A percentile compares a stretch with the other conserved stretches of the same genome.
phyloP scores from a whole-genome alignment of 1,140 invertebrate genomes.

The Euwallacea fornicatus region DNA sequence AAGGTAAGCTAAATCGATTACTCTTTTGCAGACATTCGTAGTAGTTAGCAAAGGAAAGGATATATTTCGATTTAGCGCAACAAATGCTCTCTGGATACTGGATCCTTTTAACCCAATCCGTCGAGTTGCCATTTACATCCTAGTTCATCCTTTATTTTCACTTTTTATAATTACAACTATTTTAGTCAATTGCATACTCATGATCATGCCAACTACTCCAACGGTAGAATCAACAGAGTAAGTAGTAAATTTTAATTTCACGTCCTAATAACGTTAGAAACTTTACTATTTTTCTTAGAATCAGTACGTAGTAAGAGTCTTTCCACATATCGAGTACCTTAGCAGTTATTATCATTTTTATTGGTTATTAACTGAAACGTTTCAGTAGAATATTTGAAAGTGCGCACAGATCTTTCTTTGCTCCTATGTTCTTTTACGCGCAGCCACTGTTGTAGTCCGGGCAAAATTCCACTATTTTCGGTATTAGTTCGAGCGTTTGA shows the following conservation, averaged over 20 bases:
- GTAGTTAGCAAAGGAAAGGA: slow-evolving; percentile 98
- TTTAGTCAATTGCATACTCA: slow-evolving; percentile 96
- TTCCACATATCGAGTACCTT: no score
- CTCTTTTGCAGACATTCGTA: slow-evolving; percentile 87
- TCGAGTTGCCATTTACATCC: slow-evolving; percentile 94
- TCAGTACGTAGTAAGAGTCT: no score
- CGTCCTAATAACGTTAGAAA: no score
- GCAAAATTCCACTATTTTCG: no score
- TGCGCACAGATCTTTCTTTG: no score
- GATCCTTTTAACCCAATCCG: slow-evolving; percentile 97
- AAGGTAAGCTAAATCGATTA: slow-evolving; percentile 1
- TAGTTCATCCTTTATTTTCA: slow-evolving; percentile 97
- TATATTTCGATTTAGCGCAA: slow-evolving; percentile 98
- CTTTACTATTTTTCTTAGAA: no score
- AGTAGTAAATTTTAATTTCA: slow-evolving; percentile 57
- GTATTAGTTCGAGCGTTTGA: no score
- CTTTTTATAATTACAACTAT: slow-evolving; percentile 98
- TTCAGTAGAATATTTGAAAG: no score
- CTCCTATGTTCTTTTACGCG: no score
- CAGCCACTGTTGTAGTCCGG: no score
- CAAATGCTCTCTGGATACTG: slow-evolving; percentile 91
- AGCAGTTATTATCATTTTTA: no score
- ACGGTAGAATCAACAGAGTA: slow-evolving; percentile 96
- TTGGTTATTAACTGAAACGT: no score
- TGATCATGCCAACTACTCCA: slow-evolving; percentile 93